A percentile compares a stretch with the other conserved stretches of the same genome.
These are phyloP conservation scores for Sitodiplosis mosellana DNA, from an alignment of 1,140 invertebrate genomes.

Conservation along the genomic window DNA sequence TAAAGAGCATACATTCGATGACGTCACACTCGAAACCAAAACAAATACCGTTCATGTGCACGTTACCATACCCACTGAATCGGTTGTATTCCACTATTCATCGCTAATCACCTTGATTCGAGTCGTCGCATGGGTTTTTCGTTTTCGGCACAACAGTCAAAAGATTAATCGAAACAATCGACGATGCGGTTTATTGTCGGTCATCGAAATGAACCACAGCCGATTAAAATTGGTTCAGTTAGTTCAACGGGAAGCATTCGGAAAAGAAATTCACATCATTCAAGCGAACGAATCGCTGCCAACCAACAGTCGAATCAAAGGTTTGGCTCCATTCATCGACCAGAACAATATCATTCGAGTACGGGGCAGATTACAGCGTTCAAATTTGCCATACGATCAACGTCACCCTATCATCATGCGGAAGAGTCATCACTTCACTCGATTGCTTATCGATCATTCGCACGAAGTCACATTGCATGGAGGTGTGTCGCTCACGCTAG, in stretches of 20 bases:
- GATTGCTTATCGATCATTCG: conserved; percentile 2
- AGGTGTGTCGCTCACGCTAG: conserved; percentile 8
- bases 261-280: neutral
- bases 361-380: conserved; percentile 8
- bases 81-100: too few relatives aligned
- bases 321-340: conserved; percentile 8
- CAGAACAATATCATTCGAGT: conserved; percentile 8
- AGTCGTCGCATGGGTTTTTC: too few relatives aligned
- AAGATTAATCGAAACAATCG: too few relatives aligned
- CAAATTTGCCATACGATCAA: neutral
- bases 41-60: too few relatives aligned
- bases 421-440: neutral
- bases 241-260: neutral
- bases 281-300: neutral
- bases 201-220: neutral
- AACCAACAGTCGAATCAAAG: neutral
- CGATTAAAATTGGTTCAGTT: neutral
- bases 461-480: conserved; percentile 7
- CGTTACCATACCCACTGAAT: too few relatives aligned
- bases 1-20: neutral
- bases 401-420: conserved; percentile 8
- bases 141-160: too few relatives aligned
- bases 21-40: too few relatives aligned
- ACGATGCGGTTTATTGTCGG: too few relatives aligned
- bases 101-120: too few relatives aligned